Evolutionary conservation across 2,888 invertebrate species (phyloP).

Genomic region (Drosophila rubida): DNA sequence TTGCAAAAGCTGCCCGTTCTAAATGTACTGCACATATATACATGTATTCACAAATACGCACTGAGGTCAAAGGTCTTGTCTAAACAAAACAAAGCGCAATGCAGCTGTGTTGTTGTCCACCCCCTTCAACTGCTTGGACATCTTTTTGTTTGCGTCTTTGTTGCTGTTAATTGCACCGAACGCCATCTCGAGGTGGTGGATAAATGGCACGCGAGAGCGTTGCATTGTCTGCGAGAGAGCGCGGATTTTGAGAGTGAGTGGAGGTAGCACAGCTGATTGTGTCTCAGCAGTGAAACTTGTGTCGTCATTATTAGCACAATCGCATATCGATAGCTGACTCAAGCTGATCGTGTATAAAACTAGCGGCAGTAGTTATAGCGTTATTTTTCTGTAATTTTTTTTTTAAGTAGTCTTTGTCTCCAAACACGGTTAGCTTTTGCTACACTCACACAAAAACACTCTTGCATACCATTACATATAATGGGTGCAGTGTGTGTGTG

Average conservation of each 20-base stretch:
- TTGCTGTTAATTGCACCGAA: constrained; percentile 30
- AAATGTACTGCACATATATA: background rate
- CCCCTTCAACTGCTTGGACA: constrained; percentile 6
- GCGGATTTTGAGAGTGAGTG: background rate
- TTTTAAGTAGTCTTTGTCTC: constrained; percentile 12
- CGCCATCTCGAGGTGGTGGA: constrained; percentile 26
- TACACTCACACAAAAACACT: background rate
- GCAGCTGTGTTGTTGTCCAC: constrained; percentile 7
- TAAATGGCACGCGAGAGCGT: constrained; percentile 17
- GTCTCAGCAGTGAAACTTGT: background rate
- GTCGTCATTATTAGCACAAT: constrained; percentile 24
- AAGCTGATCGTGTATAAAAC: constrained; percentile 40
- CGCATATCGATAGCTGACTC: constrained; percentile 36
- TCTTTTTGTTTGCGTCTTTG: constrained; percentile 4
- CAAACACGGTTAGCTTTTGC: constrained; percentile 16
- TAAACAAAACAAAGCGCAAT: constrained; percentile 19
- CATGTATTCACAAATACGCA: constrained; percentile 23
- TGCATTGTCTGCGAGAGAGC: constrained; percentile 1
- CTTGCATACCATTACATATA: background rate
- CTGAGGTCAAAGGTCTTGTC: constrained; percentile 70
- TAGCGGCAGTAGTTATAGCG: background rate
- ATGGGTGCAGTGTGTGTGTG: constrained; percentile 16
- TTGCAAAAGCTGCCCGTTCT: constrained; percentile 22
- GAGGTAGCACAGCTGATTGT: constrained; percentile 34
- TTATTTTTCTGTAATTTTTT: constrained; percentile 1